These are phyloP conservation scores for Parnassius smintheus DNA, from an alignment of 2,888 invertebrate genomes.

Conservation along the genomic window DNA sequence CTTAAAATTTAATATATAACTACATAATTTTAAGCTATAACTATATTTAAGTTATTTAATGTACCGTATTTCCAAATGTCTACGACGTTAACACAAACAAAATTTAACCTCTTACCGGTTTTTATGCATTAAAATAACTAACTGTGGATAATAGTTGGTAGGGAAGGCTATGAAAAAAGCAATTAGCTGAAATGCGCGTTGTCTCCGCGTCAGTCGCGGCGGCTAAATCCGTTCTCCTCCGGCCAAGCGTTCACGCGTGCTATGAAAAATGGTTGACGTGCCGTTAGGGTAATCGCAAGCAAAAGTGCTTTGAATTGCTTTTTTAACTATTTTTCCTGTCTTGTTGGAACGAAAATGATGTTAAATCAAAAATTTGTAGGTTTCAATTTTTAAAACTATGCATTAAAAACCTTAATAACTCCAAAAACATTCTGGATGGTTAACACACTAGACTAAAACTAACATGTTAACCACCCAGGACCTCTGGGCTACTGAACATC, in stretches of 20 bases:
- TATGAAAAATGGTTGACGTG: conserved; percentile 68
- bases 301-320: conserved; percentile 14
- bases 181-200: conserved; percentile 70
- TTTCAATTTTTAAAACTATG: too few species aligned
- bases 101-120: conserved; percentile 5
- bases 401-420: too few species aligned
- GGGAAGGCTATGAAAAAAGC: conserved; percentile 57
- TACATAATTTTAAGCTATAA: too few species aligned
- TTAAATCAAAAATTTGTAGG: too few species aligned
- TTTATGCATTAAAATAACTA: conserved; percentile 24
- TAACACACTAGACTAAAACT: too few species aligned
- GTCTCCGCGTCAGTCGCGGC: conserved; percentile 28
- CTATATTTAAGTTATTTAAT: too few species aligned
- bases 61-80: too few species aligned
- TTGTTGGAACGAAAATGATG: too few species aligned
- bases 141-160: conserved; percentile 20
- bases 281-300: conserved; percentile 36
- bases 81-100: neutral
- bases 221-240: conserved; percentile 58
- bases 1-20: too few species aligned
- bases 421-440: too few species aligned
- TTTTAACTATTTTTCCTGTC: neutral
- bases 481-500: too few species aligned
- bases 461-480: too few species aligned
- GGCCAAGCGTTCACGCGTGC: conserved; percentile 72